Evolutionary conservation across 2,888 invertebrate species (phyloP), one percentile per base, ranked within the genome.

Genomic region (Mayetiola destructor): DNA sequence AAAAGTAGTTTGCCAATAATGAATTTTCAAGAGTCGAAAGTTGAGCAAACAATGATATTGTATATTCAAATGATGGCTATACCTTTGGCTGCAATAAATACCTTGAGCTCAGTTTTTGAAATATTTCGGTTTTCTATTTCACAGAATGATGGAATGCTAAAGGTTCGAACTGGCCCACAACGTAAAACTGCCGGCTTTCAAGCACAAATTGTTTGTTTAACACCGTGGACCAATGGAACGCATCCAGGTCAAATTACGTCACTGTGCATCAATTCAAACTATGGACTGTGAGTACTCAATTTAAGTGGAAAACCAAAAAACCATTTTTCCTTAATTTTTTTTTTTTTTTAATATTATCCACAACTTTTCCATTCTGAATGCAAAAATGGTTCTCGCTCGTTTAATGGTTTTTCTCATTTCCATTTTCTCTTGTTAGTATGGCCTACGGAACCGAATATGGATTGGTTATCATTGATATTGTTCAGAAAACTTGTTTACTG

Each of bases 391-490:
- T n/a, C n/a, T n/a, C n/a, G n/a, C n/a, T n/a, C n/a, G n/a, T n/a
- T 10, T 35, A 42, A 12, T 39, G 48, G 56, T 23, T 14, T 52
- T 35, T 36, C 54, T 14, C 32, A 32, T n/a, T n/a, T n/a, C n/a
- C n/a, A n/a, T n/a, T n/a, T n/a, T 12, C 3, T 36, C 8, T 58
- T 57, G 32, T 48, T 75, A 96, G 96, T 71, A 81, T 97, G 84
- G 91, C 94, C 67, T 96, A 94, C 78, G 96, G 96, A 67, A 95
- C 92, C 72, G 95, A 96, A 76, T 85, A 88, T 66, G 95, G 96
- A 66, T 78, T 97, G 71, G 93, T 92, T 71, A 85, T 97, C 74
- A 83, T 94, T 69, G 97, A 97, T 78, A 84, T 90, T 73, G 80
- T 89, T 69, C 93, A 94, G 74, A 90, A 89, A 76, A 80, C 83